Base-by-base conservation (phyloP, 2,888 invertebrate species). In the Melolontha melolontha region DNA sequence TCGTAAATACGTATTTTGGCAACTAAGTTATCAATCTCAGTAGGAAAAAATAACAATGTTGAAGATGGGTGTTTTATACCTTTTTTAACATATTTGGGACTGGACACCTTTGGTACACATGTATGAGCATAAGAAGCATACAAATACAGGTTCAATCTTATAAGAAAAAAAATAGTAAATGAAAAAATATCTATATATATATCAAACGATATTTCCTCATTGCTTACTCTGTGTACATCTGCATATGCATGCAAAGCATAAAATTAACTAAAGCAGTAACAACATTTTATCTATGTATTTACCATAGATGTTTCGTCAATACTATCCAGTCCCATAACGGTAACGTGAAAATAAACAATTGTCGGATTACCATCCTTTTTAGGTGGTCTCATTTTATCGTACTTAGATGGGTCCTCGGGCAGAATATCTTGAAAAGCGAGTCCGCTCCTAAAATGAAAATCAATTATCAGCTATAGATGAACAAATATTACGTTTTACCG, bases 281-380 rank as follows among this genome's bases (percentile, higher is more conserved):
- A 17, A 34, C 34, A 63, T 34, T 16, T 50, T 11, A 14, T 14
- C 11, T 14, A 55, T 10, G 39, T 51, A 75, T 81, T 84, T 84
- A 95, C 95, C 97, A 97, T 97, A 4, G 96, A 96, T 76, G 93
- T 95, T 83, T 97, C 97, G 79, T 96, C 96, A 72, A 97, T 96
- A 42, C 96, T 96, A 84, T 97, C 96, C 72, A 97, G 85, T 0
- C 96, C 96, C 95, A 96, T 95, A 42, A 96, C 96, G 0, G 96
- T 96, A 40, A 96, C 95, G 79, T 96, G 96, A 84, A 96, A 96
- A 82, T 91, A 91, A 34, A 96, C 96, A 6, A 90, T 91, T 1
- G 96, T 96, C 0, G 96, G 92, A 78, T 92, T 91, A 12, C 94
- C 94, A 79, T 94, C 93, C 81, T 92, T 92, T 83, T 95, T 95